Base-by-base conservation (phyloP, 2,797 vertebrate species). In the Iguana delicatissima region DNA sequence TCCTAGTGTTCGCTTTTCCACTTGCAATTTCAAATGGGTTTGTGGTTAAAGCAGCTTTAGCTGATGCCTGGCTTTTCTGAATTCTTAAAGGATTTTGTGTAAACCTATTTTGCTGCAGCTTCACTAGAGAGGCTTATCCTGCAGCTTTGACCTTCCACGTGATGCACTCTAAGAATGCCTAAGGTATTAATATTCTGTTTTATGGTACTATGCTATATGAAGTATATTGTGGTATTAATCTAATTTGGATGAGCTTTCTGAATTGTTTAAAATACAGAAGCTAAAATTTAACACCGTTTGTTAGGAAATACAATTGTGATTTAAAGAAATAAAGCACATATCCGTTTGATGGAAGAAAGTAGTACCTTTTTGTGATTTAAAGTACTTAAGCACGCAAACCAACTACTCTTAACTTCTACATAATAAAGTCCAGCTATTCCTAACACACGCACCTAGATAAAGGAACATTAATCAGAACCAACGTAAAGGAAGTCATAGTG, bases 61-160 rank as follows among this genome's bases (percentile, higher is more conserved):
- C 74, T 93, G 89, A 91, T 91, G 88, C 38, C 88, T 22, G 74
- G 84, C 79, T 93, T 79, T 93, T 95, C 93, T 93, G 91, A 95
- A 95, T 94, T 94, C 94, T 91, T 93, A 91, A 94, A 92, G 90
- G 93, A 95, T 94, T 90, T 95, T 95, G 35, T 90, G 87, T 95
- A 95, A 95, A 95, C 80, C 92, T 94, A 81, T 95, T 96, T 95
- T 94, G 79, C 89, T 91, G 83, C 1, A 84, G 89, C 84, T 91
- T 92, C 83, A 92, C 92, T 93, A 94, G 84, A 92, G 89, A 93
- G 80, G 91, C 90, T 96, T 95, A 96, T 84, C 80, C 52, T 81
- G 24, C 20, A 92, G 93, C 64, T 93, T 89, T 94, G 92, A 93
- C 93, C 93, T 96, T 93, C 87, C 22, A 29, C 46, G 57, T 80